These are phyloP conservation scores for Kryptopterus vitreolus DNA, from an alignment of 2,797 vertebrate genomes.

Conservation along the genomic window DNA sequence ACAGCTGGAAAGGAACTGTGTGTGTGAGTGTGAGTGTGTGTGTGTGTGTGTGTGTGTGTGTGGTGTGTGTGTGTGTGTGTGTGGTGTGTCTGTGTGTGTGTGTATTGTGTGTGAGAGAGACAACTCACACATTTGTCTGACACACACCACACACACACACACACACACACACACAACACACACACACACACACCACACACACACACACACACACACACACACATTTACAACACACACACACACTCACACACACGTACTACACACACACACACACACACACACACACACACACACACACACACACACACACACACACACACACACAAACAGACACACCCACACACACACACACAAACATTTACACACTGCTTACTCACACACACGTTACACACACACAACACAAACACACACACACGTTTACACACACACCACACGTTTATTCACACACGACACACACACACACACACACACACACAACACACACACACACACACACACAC, in stretches of 20 bases:
- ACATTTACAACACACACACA: no score
- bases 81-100: no score
- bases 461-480: conserved; percentile 41
- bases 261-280: conserved; percentile 67
- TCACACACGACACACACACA: conserved; percentile 67
- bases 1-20: conserved; percentile 64
- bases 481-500: conserved; percentile 66
- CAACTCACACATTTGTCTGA: conserved; percentile 59
- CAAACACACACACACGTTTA: no score
- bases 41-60: neutral
- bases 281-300: conserved; percentile 41
- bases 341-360: no score
- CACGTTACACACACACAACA: neutral
- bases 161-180: neutral
- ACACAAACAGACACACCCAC: conserved; percentile 50
- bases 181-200: neutral
- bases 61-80: no score
- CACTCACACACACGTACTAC: no score
- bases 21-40: neutral
- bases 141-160: conserved; percentile 63
- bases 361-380: neutral
- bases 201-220: no score
- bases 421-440: neutral
- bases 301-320: conserved; percentile 65
- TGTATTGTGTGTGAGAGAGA: no score